Evolutionary conservation across 35 echinoderm and acorn worm genomes (phyloP), one percentile per base, ranked within the genome.

Genomic region (Chiridota heheva): DNA sequence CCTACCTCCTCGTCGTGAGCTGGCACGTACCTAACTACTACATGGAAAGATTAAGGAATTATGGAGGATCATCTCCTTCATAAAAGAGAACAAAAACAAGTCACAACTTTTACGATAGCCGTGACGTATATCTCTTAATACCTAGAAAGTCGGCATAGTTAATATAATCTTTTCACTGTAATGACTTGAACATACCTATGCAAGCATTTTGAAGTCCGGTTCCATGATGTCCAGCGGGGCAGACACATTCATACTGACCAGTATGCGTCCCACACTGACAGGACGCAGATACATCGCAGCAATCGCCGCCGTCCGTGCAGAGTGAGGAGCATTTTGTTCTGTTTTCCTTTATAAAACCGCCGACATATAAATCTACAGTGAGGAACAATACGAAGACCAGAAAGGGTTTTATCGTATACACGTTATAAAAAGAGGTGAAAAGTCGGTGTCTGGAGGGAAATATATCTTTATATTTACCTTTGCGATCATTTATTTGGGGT

Each of bases 201-300:
- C 94, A 97, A n/a, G 81, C 85, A 25, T 53, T 73, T 10, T 59
- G 43, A 0, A 97, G 39, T 5, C 94, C 94, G 30, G 69, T 97
- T 4, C 94, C 94, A 38, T 88, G 85, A 27, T 76, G 78, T 2
- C 94, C 94, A 64, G 79, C 67, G 1, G 94, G 94, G 61, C 94
- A 97, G 0, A 97, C 60, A 36, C 94, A 97, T 37, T 97, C 84
- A 49, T 97, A 97, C 59, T 87, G 85, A 20, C 94, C 94, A 8
- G 84, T 97, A 32, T 87, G 84, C 0, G 84, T 97, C 16, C 94
- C 94, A 86, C 94, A 97, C 20, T 81, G 49, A 45, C 94, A 97
- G 7, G 76, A 58, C 17, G 94, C 94, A 20, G 45, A 26, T 10
- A 56, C n/a, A 38, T 91, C 77, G 46, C 94, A 97, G 68, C 94